Conservation (phyloP, 2,113 vertebrate species). For the Odontesthes bonariensis region DNA sequence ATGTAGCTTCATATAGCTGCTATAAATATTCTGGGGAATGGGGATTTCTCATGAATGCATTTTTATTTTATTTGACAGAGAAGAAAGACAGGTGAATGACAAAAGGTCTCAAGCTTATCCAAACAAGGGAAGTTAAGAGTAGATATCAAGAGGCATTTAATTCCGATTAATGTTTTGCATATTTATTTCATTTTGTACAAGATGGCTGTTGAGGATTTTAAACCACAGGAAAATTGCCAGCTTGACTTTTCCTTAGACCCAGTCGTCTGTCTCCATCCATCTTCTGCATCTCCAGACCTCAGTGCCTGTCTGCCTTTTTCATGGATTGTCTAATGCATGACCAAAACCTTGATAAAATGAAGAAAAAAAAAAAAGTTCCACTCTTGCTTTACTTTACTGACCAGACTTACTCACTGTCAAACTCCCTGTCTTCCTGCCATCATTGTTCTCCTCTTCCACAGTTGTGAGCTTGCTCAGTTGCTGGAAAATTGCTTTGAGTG, state of each 20-base stretch:
- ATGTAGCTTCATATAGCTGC: too few relatives aligned
- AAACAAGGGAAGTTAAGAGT: too few relatives aligned
- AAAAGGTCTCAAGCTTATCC: too few relatives aligned
- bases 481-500: slow-evolving; percentile 40
- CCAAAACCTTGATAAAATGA: neutral
- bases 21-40: too few relatives aligned
- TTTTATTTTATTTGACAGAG: too few relatives aligned
- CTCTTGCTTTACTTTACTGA: slow-evolving; percentile 11
- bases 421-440: slow-evolving; percentile 11
- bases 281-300: neutral
- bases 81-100: too few relatives aligned
- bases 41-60: too few relatives aligned
- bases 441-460: slow-evolving; percentile 9
- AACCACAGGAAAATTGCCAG: neutral
- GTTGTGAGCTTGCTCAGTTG: slow-evolving; percentile 19
- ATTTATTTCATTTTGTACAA: too few relatives aligned
- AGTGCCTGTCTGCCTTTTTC: neutral
- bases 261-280: neutral
- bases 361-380: neutral
- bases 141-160: too few relatives aligned
- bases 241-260: neutral
- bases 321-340: neutral
- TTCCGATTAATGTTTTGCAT: too few relatives aligned
- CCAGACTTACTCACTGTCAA: slow-evolving; percentile 10
- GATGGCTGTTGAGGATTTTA: too few relatives aligned